Percentiles rank a stretch among this genome's conserved stretches.
Evolutionary conservation across 92 coral and sea anemone genomes (phyloP).

Genomic region (Pocillopora grandis): DNA sequence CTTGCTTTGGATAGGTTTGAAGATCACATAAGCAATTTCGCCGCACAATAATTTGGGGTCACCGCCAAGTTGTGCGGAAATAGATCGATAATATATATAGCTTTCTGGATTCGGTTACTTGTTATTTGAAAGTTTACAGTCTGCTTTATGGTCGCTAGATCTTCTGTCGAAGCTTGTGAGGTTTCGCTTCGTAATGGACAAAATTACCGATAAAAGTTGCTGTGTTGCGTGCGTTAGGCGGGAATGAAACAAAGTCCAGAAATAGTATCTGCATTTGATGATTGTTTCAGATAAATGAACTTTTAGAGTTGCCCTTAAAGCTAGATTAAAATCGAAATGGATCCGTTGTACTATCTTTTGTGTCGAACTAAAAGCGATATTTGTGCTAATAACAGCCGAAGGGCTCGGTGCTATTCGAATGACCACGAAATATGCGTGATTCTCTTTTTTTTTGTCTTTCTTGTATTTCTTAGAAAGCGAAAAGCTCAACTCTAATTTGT

Average conservation of each 20-base stretch:
- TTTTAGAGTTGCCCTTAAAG: background rate
- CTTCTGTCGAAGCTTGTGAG: too few relatives aligned
- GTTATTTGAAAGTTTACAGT: background rate
- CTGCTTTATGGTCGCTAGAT: too few relatives aligned
- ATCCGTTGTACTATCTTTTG: constrained; percentile 11
- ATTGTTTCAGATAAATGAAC: background rate
- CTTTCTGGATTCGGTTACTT: background rate
- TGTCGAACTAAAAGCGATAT: background rate
- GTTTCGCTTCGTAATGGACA: too few relatives aligned
- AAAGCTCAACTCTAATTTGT: background rate
- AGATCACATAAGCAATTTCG: too few relatives aligned
- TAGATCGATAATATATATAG: background rate
- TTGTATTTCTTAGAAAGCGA: background rate
- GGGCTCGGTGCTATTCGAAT: background rate
- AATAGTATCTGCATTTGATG: background rate
- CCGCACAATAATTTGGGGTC: background rate
- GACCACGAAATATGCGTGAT: too few relatives aligned
- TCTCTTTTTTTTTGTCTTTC: too few relatives aligned
- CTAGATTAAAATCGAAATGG: background rate
- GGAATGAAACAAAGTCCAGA: background rate
- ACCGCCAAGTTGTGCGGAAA: background rate
- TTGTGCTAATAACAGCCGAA: background rate
- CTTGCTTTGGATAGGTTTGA: too few relatives aligned
- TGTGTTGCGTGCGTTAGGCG: too few relatives aligned
- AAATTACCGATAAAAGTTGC: too few relatives aligned